phyloP scores from a whole-genome alignment of 2,113 vertebrate species.

The Dryoscopus gambensis region DNA sequence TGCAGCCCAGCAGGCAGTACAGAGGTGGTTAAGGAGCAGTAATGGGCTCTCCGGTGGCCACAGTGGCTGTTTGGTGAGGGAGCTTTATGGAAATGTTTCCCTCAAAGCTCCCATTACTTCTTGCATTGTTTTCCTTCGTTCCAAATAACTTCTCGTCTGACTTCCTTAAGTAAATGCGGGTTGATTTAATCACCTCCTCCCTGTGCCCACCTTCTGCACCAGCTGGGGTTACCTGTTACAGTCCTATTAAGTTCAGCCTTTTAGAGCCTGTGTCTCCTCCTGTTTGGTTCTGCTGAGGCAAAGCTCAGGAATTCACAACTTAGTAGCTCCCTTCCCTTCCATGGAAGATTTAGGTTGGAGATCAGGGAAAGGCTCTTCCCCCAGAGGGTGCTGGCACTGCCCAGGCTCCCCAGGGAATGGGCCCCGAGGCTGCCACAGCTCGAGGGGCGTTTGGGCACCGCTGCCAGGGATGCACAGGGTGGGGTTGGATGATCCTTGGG shows the following conservation, averaged over 20 bases:
- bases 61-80: not conserved
- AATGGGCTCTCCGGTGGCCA: not conserved
- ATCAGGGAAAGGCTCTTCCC: not conserved
- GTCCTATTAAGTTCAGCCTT: not conserved
- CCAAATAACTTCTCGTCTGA: not conserved
- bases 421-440: not conserved
- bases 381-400: not conserved
- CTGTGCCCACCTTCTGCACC: not conserved
- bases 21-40: not conserved
- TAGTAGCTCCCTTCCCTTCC: too few species aligned
- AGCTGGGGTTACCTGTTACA: not conserved
- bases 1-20: not conserved
- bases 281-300: not conserved
- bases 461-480: not conserved
- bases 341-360: not conserved
- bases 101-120: not conserved
- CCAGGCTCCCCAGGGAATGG: not conserved
- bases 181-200: not conserved
- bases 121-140: not conserved
- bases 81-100: not conserved
- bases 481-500: not conserved
- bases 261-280: not conserved
- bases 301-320: not conserved
- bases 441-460: accelerated
- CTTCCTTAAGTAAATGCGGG: not conserved